Evolutionary conservation across 2,113 vertebrate species (phyloP), one percentile per base, ranked within the genome.

Genomic region (Sylvia atricapilla): DNA sequence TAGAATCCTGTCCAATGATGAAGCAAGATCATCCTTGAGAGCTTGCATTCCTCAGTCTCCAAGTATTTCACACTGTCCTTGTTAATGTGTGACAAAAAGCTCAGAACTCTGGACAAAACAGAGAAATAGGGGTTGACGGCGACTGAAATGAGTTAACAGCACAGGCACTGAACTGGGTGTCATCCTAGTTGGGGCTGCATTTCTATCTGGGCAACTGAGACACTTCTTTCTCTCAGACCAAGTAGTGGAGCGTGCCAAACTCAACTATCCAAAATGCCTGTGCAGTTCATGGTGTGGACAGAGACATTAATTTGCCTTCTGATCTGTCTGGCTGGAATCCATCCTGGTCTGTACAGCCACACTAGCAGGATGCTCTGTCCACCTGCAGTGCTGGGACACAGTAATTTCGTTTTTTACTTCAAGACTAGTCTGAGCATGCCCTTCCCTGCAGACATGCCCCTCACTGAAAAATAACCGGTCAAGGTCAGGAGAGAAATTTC

Each of bases 111-210:
- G 60, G 53, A 37, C 79, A 93, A 67, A 79, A 63, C 0, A 73
- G 58, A 87, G 44, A 55, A 80, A 59, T 0, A 47, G 56, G 60
- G 39, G 44, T 18, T 70, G 81, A 41, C 82, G 72, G 60, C 0
- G 2, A 30, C 64, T 87, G 76, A 89, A 88, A 87, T 55, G 44
- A 89, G 90, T 83, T 68, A 95, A 94, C 62, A 92, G 81, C 84
- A 92, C 76, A 95, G 76, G 44, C 50, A 68, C 3, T 77, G 82
- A 63, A 59, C 41, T 89, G 76, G 67, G 55, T 62, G 78, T 44
- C 30, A 62, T 0, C 2, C 35, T 72, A 76, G 37, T 11, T 22
- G 63, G 58, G 41, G 59, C 44, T 90, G 68, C 39, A 31, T 46
- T 90, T 73, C 27, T 7, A 13, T 17, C 62, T 80, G 18, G 2